These are phyloP conservation scores for Micromussa lordhowensis DNA, from an alignment of 92 coral and sea anemone species.

Conservation along the genomic window DNA sequence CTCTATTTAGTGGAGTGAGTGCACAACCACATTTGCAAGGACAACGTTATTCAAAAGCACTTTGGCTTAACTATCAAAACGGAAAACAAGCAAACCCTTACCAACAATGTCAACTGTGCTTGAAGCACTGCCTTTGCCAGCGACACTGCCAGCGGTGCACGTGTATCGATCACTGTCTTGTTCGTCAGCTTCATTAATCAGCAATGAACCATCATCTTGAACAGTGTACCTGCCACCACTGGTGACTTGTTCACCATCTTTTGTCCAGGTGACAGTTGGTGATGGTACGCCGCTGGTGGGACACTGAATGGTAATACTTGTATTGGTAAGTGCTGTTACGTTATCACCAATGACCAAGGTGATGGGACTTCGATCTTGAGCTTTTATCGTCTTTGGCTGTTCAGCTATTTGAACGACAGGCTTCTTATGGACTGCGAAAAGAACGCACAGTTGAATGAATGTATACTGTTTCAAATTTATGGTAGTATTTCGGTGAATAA, in stretches of 20 bases:
- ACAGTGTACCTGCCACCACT: slow-evolving; percentile 16
- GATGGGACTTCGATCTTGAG: slow-evolving; percentile 34
- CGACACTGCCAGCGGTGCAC: slow-evolving; percentile 43
- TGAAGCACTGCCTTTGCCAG: slow-evolving; percentile 47
- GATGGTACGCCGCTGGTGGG: slow-evolving; percentile 55
- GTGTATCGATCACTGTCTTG: slow-evolving; percentile 49
- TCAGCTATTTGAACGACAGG: background rate
- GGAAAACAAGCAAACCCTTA: slow-evolving; percentile 5
- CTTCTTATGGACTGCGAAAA: background rate
- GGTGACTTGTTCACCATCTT: slow-evolving; percentile 28
- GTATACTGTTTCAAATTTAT: background rate
- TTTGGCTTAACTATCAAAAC: background rate
- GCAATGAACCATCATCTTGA: slow-evolving; percentile 51
- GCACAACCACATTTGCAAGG: background rate
- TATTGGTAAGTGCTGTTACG: slow-evolving; percentile 50
- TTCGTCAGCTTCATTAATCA: slow-evolving; percentile 10
- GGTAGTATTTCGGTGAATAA: no score
- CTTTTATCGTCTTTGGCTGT: slow-evolving; percentile 32
- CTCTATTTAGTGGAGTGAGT: background rate
- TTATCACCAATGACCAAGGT: slow-evolving; percentile 56
- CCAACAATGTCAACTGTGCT: slow-evolving; percentile 47
- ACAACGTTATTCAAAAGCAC: background rate
- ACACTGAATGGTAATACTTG: slow-evolving; percentile 59
- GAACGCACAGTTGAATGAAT: background rate
- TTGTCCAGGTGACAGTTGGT: slow-evolving; percentile 59